Evolutionary conservation across 2,113 vertebrate genomes (phyloP), one percentile per base, ranked within the genome.

Genomic region (Nothocercus julius): DNA sequence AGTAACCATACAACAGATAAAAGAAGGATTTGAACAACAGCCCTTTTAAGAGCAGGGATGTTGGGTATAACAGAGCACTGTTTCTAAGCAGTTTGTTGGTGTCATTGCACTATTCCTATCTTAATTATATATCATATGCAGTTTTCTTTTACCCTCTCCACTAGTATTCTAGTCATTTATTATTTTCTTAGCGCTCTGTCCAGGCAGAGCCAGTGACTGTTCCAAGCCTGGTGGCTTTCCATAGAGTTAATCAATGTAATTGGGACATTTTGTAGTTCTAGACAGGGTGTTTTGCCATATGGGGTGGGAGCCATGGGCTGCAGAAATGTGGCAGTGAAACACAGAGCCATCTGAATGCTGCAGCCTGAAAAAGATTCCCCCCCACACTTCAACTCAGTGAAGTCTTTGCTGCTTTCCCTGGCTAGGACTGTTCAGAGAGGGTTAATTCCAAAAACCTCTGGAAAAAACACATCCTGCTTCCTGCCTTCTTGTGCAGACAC

Each of bases 241-340:
- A 96, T 38, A 27, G 83, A 96, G 67, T 92, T 97, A 95, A 96
- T 97, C 95, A 96, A 77, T 51, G 62, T 96, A 94, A 97, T 93
- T 95, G 90, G 82, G 77, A 74, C 76, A 53, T 76, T 96, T 95
- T 91, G 92, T 87, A 38, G 68, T 8, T 75, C 86, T 90, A 88
- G 92, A 85, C 78, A 81, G 80, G 47, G 78, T 87, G 74, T 88
- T 95, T 93, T 89, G 92, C 85, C 87, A 82, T 88, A 75, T 91
- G 86, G 84, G 49, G 36, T 49, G 89, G 51, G 74, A 93, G 86
- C 75, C 66, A 77, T 3, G 18, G 74, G 77, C 80, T 88, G 85
- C 86, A 59, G 69, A 77, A 78, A 51, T 0, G 3, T 44, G 78
- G 42, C 75, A 73, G 40, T 30, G 16, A 68, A 78, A 75, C 36